phyloP scores from a whole-genome alignment of 2,888 invertebrate species.

The Aphrophora alni region DNA sequence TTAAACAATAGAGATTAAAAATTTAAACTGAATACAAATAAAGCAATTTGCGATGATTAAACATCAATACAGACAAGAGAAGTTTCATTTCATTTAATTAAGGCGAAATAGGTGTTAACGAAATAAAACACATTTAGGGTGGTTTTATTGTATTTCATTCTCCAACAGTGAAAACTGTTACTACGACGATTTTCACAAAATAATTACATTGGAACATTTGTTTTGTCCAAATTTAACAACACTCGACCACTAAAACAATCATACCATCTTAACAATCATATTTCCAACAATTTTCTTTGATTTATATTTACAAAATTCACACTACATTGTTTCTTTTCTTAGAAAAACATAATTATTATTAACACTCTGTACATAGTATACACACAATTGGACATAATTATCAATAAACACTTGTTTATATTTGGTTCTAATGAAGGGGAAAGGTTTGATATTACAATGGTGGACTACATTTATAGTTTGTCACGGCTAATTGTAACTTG shows the following conservation, averaged over 20 bases:
- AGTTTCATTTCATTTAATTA: no score
- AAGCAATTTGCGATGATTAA: no score
- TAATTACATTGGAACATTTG: constrained; percentile 22
- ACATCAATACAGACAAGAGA: no score
- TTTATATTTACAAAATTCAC: constrained; percentile 41
- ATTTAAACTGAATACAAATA: no score
- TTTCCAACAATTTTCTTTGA: not conserved
- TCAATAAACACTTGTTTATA: constrained; percentile 33
- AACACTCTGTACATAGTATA: constrained; percentile 43
- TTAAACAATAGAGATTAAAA: no score
- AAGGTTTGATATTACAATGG: not conserved
- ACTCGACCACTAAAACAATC: constrained; percentile 12
- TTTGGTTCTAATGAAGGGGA: constrained; percentile 28
- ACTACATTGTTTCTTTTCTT: constrained; percentile 39
- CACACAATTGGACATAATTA: constrained; percentile 40
- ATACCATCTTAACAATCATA: constrained; percentile 28
- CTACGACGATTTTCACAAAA: constrained; percentile 32
- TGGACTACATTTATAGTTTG: not conserved
- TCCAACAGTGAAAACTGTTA: constrained; percentile 37
- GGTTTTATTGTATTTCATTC: not conserved
- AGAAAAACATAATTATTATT: constrained; percentile 37
- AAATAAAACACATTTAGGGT: not conserved
- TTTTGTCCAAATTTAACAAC: constrained; percentile 30
- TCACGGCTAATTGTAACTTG: not conserved
- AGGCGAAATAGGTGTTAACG: no score